These are phyloP conservation scores for Megaceryle torquata DNA, from an alignment of 2,113 vertebrate genomes.

Conservation along the genomic window DNA sequence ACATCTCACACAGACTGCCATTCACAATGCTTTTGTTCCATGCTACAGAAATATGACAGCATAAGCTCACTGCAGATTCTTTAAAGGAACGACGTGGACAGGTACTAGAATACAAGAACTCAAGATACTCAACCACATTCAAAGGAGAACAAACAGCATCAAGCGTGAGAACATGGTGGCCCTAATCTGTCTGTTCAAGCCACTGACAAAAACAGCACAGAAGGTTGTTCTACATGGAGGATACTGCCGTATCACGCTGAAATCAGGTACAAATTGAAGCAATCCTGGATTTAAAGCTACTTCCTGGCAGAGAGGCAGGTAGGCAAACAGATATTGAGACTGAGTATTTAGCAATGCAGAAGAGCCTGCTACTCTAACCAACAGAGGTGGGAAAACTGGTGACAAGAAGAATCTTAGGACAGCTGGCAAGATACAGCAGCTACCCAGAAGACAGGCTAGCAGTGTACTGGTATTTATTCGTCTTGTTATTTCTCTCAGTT, in stretches of 20 bases:
- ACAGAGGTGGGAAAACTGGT: not conserved
- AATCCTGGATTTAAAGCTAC: conserved; percentile 22
- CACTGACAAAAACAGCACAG: not conserved
- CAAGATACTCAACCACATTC: not conserved
- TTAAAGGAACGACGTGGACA: not conserved
- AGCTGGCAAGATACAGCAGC: not conserved
- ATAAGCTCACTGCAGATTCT: not conserved
- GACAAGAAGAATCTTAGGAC: not conserved
- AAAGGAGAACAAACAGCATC: not conserved
- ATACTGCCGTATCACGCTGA: not conserved
- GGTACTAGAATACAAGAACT: not conserved
- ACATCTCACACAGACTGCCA: not conserved
- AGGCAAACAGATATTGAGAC: not conserved
- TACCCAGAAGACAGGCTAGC: not conserved
- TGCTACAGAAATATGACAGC: not conserved
- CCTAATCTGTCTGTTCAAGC: not conserved
- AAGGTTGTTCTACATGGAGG: not conserved
- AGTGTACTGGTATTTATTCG: not conserved
- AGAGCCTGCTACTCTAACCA: not conserved
- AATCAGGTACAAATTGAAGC: not conserved
- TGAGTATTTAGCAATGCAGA: not conserved
- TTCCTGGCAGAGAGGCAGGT: conserved; percentile 4
- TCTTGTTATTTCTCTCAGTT: not conserved
- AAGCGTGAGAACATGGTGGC: not conserved
- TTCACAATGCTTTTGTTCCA: not conserved